Percentiles rank a stretch among this genome's conserved stretches.
Evolutionary conservation across 2,797 vertebrate genomes (phyloP).

Genomic region (Onychomys arenicola): DNA sequence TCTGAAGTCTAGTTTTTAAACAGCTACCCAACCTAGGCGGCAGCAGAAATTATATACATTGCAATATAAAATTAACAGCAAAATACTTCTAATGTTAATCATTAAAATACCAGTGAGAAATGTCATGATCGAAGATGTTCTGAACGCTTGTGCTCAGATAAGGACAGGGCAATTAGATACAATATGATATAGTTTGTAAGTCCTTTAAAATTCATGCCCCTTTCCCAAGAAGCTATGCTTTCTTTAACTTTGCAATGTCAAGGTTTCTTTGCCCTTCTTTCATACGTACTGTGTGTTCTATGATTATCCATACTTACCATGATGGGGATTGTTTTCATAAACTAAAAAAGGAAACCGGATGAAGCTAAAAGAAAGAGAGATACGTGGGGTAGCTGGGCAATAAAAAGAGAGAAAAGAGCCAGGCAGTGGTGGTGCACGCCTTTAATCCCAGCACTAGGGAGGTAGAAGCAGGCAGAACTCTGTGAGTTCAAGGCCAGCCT

Average conservation of each 20-base stretch:
- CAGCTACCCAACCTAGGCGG: not conserved
- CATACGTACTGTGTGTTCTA: not conserved
- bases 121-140: conserved; percentile 44
- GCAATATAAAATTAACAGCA: conserved; percentile 63
- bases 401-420: not conserved
- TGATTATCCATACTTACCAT: not conserved
- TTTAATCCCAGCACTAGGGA: no score
- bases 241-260: conserved; percentile 27
- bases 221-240: not conserved
- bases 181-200: not conserved
- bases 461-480: no score
- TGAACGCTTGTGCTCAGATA: not conserved
- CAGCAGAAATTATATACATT: not conserved
- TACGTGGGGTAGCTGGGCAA: not conserved
- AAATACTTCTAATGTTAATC: conserved; percentile 44
- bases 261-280: conserved; percentile 22
- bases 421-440: no score
- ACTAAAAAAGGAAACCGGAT: not conserved
- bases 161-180: conserved; percentile 8
- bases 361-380: not conserved
- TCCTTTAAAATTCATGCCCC: not conserved
- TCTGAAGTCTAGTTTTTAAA: conserved; percentile 14
- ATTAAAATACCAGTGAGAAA: conserved; percentile 50
- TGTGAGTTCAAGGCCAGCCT: no score
- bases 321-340: not conserved